These are phyloP conservation scores for Montipora capricornis DNA, from an alignment of 64 coral and sea anemone species.

Conservation along the genomic window DNA sequence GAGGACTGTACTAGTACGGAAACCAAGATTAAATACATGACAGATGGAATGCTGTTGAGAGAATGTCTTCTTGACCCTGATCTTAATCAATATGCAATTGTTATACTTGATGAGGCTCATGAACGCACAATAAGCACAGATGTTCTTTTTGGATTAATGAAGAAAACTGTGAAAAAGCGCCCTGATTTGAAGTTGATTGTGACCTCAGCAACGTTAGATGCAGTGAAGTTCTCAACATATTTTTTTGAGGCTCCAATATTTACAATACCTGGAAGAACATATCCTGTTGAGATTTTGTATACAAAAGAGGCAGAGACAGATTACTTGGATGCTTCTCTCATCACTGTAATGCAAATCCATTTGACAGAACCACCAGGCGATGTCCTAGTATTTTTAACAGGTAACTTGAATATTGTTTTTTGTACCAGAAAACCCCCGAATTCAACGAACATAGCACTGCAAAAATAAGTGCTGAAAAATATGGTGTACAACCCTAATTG, in stretches of 20 bases:
- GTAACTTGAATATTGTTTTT: slow-evolving; percentile 21
- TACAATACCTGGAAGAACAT: slow-evolving; percentile 96
- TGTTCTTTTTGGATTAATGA: slow-evolving; percentile 98
- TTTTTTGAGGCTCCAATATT: slow-evolving; percentile 99
- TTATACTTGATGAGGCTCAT: slow-evolving; percentile 98
- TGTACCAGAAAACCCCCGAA: not conserved
- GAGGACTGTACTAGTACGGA: slow-evolving; percentile 97
- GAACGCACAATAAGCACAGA: slow-evolving; percentile 97
- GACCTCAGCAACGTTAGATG: slow-evolving; percentile 94
- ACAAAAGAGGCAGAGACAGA: slow-evolving; percentile 97
- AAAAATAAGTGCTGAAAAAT: too few species aligned
- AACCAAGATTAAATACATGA: slow-evolving; percentile 99
- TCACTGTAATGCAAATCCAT: slow-evolving; percentile 99
- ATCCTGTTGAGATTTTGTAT: slow-evolving; percentile 98
- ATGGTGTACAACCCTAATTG: too few species aligned
- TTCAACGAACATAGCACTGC: too few species aligned
- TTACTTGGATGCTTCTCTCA: slow-evolving; percentile 91
- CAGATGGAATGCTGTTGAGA: slow-evolving; percentile 95
- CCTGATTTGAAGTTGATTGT: slow-evolving; percentile 98
- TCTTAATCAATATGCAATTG: slow-evolving; percentile 94
- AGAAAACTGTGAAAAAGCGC: slow-evolving; percentile 94
- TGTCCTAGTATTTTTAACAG: slow-evolving; percentile 97
- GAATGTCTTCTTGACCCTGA: slow-evolving; percentile 96
- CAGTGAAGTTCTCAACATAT: slow-evolving; percentile 99
- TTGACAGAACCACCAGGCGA: slow-evolving; percentile 99